Evolutionary conservation across 2,888 invertebrate genomes (phyloP), one percentile per base, ranked within the genome.

Genomic region (Sinopyrophorus schimmeli): DNA sequence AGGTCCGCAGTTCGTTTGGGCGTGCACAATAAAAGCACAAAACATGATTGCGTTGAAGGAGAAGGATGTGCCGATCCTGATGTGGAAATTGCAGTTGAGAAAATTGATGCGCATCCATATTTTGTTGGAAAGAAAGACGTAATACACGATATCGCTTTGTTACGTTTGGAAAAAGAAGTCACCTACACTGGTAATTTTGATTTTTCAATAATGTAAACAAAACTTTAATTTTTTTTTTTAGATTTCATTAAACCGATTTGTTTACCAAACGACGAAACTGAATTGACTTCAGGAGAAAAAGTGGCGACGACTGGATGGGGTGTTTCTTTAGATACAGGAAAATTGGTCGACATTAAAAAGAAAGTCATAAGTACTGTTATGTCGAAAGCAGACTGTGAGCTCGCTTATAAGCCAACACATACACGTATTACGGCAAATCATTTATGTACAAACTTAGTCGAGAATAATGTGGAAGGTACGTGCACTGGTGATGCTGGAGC

Each of bases 241-340:
- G 37, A 37, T 37, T 37, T 23, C 12, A 37, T 37, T n/a, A 37
- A 37, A 23, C 37, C 37, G 3, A 37, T 37, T 11, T 37, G 37
- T 37, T n/a, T 37, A 7, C 37, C 37, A 3, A 14, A 1, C 6
- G 21, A 9, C 3, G n/a, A 6, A 2, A 10, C 12, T 12, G 18
- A 14, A 2, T 3, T 24, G 7, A 7, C 21, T 23, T 2, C 14
- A n/a, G 37, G 10, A 21, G 37, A 21, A 6, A 11, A n/a, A 4
- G 14, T 37, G 3, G 14, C 10, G 11, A n/a, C 20, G 14, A n/a
- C 23, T 5, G 37, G 37, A 23, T 37, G 37, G 37, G 21, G 37
- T 3, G 24, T 7, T 23, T 9, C 5, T n/a, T n/a, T n/a, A 4
- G 6, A 1, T 7, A 24, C 3, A 7, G 24, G 23, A 12, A 6